These are phyloP conservation scores for Hermetia illucens DNA, from an alignment of 1,140 invertebrate genomes.

Conservation along the genomic window DNA sequence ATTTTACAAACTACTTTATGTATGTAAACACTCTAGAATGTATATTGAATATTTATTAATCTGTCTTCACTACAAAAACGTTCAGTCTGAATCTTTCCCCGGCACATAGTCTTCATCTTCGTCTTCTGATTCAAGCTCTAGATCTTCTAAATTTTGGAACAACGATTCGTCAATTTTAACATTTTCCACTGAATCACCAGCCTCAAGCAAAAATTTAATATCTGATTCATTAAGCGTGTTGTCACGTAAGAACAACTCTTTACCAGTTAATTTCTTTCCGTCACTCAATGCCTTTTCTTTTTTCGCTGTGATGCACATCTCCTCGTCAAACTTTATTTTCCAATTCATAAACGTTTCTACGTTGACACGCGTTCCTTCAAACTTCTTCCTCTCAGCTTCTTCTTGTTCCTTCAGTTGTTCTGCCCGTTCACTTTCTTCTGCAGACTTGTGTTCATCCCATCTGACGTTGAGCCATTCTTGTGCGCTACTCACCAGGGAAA, in stretches of 20 bases:
- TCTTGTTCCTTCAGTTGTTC: constrained; percentile 59
- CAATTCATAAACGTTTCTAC: constrained; percentile 93
- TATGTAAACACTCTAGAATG: no score
- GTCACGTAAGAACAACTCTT: constrained; percentile 85
- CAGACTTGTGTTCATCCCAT: constrained; percentile 62
- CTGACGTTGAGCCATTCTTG: constrained; percentile 84
- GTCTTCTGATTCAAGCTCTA: constrained; percentile 67
- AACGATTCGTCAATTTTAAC: constrained; percentile 90
- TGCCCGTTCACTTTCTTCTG: constrained; percentile 52
- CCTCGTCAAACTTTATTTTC: constrained; percentile 87
- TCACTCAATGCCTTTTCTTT: constrained; percentile 52
- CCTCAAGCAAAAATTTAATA: constrained; percentile 86
- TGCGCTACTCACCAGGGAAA: constrained; percentile 82
- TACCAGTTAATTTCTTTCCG: constrained; percentile 63
- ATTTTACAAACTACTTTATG: no score
- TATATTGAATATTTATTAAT: no score
- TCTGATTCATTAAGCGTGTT: constrained; percentile 88
- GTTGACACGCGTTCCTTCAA: constrained; percentile 89
- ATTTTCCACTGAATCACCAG: constrained; percentile 57
- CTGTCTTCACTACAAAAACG: no score
- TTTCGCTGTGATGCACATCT: constrained; percentile 65
- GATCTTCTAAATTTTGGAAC: constrained; percentile 84
- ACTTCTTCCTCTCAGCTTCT: constrained; percentile 83
- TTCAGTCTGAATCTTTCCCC: constrained; percentile 16
- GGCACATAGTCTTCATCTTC: constrained; percentile 31